Percentiles rank a stretch among this genome's conserved stretches.
These are phyloP conservation scores for Xestia sexstrigata DNA, from an alignment of 2,888 invertebrate species.

Conservation along the genomic window DNA sequence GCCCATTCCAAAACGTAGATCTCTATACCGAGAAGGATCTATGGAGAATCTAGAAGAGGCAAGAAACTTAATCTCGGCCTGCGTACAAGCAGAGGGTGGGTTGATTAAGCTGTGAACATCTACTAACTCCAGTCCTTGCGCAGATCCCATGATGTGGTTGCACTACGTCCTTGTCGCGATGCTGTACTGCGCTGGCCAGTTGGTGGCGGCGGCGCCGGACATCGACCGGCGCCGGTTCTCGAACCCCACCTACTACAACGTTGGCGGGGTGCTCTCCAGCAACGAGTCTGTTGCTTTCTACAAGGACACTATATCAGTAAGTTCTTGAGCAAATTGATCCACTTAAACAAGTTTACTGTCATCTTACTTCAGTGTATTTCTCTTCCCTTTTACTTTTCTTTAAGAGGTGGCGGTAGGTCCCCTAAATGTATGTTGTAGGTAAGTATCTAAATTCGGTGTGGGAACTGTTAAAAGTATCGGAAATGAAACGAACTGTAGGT, in stretches of 20 bases:
- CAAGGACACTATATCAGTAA: slow-evolving; percentile 95
- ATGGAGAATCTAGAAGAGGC: neutral
- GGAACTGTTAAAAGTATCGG: neutral
- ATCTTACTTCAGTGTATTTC: neutral
- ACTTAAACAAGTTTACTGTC: neutral
- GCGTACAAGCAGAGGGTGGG: too few species aligned
- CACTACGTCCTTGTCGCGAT: slow-evolving; percentile 66
- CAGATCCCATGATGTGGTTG: slow-evolving; percentile 71
- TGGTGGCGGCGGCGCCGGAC: slow-evolving; percentile 74
- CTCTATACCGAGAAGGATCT: neutral
- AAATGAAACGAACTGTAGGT: neutral
- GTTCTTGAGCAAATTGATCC: neutral
- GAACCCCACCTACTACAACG: slow-evolving; percentile 95
- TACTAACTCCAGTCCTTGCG: neutral
- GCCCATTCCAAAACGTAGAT: neutral
- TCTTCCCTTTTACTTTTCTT: neutral
- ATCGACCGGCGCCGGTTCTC: slow-evolving; percentile 83
- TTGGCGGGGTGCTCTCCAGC: slow-evolving; percentile 97
- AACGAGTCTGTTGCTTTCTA: slow-evolving; percentile 95
- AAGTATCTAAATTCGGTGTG: neutral
- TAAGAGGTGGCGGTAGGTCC: neutral
- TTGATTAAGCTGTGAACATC: too few species aligned
- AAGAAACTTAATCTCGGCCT: neutral
- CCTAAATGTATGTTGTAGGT: neutral
- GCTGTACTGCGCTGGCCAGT: slow-evolving; percentile 58